A percentile compares a stretch with the other conserved stretches of the same genome.
Conservation (phyloP, 2,797 vertebrate genomes). For the Podarcis siculus region DNA sequence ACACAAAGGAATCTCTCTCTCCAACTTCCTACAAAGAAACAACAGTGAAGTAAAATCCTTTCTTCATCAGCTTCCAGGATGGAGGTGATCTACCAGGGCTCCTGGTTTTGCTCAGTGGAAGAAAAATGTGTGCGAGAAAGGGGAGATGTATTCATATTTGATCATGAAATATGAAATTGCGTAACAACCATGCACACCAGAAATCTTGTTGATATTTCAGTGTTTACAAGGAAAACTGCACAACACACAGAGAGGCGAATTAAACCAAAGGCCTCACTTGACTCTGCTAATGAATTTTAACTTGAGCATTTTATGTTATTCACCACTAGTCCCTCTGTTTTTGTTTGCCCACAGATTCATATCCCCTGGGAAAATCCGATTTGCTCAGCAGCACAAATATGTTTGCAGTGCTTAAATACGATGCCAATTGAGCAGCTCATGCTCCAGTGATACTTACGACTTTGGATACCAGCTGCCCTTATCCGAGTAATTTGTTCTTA, state of each 20-base stretch:
- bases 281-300: constrained; percentile 23
- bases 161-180: not conserved
- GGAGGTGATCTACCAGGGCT: no score
- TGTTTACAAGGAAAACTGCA: not conserved
- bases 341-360: constrained; percentile 65
- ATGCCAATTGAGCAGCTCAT: constrained; percentile 58
- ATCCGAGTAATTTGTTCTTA: constrained; percentile 54
- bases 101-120: no score
- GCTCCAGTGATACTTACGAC: constrained; percentile 13
- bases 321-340: constrained; percentile 52
- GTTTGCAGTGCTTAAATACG: constrained; percentile 64
- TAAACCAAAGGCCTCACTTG: not conserved
- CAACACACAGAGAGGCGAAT: not conserved
- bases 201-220: not conserved
- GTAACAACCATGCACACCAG: not conserved
- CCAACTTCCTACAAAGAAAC: no score
- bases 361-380: constrained; percentile 61
- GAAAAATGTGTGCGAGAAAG: no score
- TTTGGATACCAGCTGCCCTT: constrained; percentile 59
- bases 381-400: constrained; percentile 68
- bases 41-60: no score
- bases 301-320: constrained; percentile 64
- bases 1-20: no score
- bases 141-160: not conserved
- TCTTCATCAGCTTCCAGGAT: no score